A percentile compares a stretch with the other conserved stretches of the same genome.
These are phyloP conservation scores for Tinea semifulvella DNA, from an alignment of 2,888 invertebrate species.

Conservation along the genomic window DNA sequence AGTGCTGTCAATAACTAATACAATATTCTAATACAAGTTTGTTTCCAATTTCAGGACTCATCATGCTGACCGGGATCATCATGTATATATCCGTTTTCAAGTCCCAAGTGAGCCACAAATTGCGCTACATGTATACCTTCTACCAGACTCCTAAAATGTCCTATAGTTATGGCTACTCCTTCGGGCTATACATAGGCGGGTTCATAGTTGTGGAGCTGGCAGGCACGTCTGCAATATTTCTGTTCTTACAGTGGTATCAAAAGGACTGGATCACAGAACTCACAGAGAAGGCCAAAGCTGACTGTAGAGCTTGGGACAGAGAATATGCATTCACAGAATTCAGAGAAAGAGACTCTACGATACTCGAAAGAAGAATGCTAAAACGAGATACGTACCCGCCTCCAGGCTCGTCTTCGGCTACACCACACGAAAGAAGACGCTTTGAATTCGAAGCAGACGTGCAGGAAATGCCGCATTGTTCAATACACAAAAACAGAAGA, in stretches of 20 bases:
- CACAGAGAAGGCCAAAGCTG: constrained; percentile 56
- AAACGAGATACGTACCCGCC: constrained; percentile 57
- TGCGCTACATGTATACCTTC: constrained; percentile 77
- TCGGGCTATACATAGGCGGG: constrained; percentile 85
- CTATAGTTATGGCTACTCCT: constrained; percentile 89
- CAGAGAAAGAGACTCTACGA: constrained; percentile 51
- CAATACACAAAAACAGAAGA: constrained; percentile 65
- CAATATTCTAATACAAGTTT: background rate
- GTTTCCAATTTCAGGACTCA: constrained; percentile 72
- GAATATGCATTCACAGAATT: constrained; percentile 60
- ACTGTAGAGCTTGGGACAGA: constrained; percentile 57
- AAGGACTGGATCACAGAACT: constrained; percentile 68
- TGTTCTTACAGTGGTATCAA: constrained; percentile 85
- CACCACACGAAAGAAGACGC: constrained; percentile 64
- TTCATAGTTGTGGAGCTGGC: constrained; percentile 86
- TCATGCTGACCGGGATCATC: constrained; percentile 90
- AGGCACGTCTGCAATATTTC: constrained; percentile 86
- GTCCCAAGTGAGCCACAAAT: constrained; percentile 88
- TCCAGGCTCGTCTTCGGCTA: constrained; percentile 50
- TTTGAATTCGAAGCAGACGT: constrained; percentile 72
- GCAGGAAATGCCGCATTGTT: constrained; percentile 55
- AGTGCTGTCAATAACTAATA: background rate
- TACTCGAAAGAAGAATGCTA: constrained; percentile 54
- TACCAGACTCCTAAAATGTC: constrained; percentile 83
- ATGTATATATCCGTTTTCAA: constrained; percentile 94